phyloP scores from a whole-genome alignment of 2,797 vertebrate species.

The Agapornis canus region DNA sequence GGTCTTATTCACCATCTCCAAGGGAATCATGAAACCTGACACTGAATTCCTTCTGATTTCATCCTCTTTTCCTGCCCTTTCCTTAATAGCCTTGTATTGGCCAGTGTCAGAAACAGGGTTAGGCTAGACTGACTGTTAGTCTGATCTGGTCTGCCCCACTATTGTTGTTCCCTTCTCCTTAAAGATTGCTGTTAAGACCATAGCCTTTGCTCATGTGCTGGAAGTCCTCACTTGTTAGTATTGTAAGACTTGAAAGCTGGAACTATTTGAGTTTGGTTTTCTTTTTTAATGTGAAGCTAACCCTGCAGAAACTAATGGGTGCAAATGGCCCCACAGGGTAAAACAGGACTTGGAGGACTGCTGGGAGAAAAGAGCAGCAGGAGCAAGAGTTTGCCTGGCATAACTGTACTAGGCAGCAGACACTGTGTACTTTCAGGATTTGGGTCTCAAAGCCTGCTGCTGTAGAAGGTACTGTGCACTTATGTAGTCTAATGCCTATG shows the following conservation, averaged over 20 bases:
- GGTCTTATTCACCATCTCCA: background rate
- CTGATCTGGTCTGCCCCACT: background rate
- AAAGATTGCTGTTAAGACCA: background rate
- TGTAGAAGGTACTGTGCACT: background rate
- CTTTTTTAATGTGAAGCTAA: background rate
- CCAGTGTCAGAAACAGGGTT: background rate
- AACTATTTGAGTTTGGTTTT: background rate
- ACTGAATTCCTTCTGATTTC: background rate
- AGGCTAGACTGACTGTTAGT: background rate
- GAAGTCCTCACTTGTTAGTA: fast-evolving
- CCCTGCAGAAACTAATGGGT: background rate
- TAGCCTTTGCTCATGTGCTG: background rate
- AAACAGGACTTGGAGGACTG: background rate
- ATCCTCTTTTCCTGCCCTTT: background rate
- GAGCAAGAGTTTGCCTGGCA: fast-evolving
- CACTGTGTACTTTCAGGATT: fast-evolving
- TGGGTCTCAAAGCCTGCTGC: background rate
- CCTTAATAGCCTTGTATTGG: background rate
- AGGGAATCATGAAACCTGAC: background rate
- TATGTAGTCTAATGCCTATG: background rate
- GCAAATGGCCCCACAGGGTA: background rate
- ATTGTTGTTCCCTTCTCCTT: background rate
- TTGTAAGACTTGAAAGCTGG: background rate
- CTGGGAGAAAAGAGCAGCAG: background rate
- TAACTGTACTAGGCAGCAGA: background rate